Conservation (phyloP, 2,113 vertebrate species). For the Chrysemys picta region DNA sequence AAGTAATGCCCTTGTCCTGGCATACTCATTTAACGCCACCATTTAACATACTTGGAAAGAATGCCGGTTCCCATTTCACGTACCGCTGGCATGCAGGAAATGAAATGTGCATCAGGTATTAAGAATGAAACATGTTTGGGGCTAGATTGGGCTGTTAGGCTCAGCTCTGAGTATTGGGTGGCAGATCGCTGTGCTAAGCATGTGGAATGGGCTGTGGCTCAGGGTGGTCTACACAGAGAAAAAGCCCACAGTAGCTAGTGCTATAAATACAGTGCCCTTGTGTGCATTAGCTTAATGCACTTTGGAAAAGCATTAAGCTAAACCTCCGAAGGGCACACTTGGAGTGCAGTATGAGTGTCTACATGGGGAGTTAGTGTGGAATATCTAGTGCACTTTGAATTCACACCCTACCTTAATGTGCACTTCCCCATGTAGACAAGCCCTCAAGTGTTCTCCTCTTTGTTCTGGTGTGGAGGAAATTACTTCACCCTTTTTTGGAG, state of each 20-base stretch:
- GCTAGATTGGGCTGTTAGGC: neutral
- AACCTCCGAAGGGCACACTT: neutral
- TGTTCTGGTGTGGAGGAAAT: neutral
- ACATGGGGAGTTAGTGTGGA: neutral
- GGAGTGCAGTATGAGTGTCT: neutral
- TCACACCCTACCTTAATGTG: neutral
- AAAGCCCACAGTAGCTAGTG: neutral
- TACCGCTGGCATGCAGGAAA: neutral
- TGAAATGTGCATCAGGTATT: neutral
- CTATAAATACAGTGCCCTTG: neutral
- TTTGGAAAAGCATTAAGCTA: neutral
- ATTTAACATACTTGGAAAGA: neutral
- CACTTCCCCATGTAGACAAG: neutral
- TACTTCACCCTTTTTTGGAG: neutral
- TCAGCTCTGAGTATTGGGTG: neutral
- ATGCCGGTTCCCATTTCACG: neutral
- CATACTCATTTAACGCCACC: neutral
- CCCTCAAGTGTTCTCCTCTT: neutral
- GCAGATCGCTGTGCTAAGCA: too few relatives aligned
- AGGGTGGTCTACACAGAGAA: neutral
- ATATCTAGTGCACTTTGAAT: neutral
- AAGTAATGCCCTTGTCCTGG: neutral
- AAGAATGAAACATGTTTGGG: neutral
- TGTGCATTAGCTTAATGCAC: neutral
- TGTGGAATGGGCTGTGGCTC: neutral